Evolutionary conservation across 2,113 vertebrate species (phyloP).

Genomic region (Bubo blakistoni): DNA sequence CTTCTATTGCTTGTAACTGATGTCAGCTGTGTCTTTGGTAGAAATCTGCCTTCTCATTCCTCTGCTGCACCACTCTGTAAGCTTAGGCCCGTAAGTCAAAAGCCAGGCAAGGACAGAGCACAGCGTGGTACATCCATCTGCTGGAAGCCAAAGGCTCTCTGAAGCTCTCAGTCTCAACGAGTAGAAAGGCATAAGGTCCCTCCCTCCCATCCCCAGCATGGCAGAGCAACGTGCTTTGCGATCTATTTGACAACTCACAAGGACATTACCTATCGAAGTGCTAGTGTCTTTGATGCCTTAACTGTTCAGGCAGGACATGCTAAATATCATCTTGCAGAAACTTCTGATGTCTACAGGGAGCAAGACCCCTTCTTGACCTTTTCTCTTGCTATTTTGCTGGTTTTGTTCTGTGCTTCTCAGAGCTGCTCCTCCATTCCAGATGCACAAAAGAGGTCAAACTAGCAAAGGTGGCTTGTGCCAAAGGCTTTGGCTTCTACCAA

Average conservation of each 20-base stretch:
- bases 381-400: constrained; percentile 47
- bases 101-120: constrained; percentile 52
- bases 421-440: constrained; percentile 34
- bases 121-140: constrained; percentile 50
- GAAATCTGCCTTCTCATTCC: neutral
- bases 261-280: constrained; percentile 36
- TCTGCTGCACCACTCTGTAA: neutral
- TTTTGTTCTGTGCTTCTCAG: constrained; percentile 54
- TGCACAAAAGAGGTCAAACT: constrained; percentile 55
- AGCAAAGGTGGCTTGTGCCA: constrained; percentile 55
- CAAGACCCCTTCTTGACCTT: constrained; percentile 56
- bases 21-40: neutral
- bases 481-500: constrained; percentile 40
- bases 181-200: neutral
- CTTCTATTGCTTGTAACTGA: neutral
- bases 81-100: constrained; percentile 22
- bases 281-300: constrained; percentile 27
- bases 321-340: constrained; percentile 62
- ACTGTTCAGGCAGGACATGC: constrained; percentile 53
- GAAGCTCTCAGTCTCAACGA: constrained; percentile 3
- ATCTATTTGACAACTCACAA: neutral
- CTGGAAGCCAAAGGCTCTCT: constrained; percentile 15
- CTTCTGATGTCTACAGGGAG: constrained; percentile 63
- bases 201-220: constrained; percentile 5
- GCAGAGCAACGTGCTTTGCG: neutral